Base-by-base conservation (phyloP, 2,113 vertebrate genomes). In the Psophia crepitans region DNA sequence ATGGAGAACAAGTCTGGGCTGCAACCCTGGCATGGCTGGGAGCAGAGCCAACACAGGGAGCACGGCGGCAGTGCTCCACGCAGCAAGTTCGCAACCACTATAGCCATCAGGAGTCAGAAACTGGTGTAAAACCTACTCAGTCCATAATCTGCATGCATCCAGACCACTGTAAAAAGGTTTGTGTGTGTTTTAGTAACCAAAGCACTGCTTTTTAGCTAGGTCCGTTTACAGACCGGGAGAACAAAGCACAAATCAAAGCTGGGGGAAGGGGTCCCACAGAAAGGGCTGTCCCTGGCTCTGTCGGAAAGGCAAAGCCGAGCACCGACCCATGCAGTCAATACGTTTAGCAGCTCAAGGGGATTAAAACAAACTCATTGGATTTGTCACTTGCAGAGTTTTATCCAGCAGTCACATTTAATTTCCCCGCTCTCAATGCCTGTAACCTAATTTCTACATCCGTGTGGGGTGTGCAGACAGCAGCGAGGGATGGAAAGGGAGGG, bases 331-430 rank as follows among this genome's bases (percentile, higher is more conserved):
- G 51, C 20, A 84, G 51, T 58, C 90, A 86, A 24, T n/a, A 66
- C 39, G 27, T 92, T 92, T 66, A 92, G 33, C 64, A 73, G 75
- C 87, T 86, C 79, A 64, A 63, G 73, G 84, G 24, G 90, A 92
- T 94, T 96, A 88, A 90, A 93, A 57, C 0, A 1, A 88, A 87
- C 77, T 87, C 77, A 83, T 51, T 91, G 80, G 77, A 95, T 96
- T 89, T 94, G 77, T 91, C 87, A 95, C 74, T 94, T 94, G 60
- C 61, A 76, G 89, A 75, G 77, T 63, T 90, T 95, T 94, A 82
- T 93, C 81, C 77, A 84, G 46, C 54, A 93, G 71, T 69, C 69
- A 77, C 88, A 75, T 95, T 95, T 94, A 83, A 93, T 84, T 92
- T 96, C 48, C 53, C 68, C 81, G 49, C 35, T 96, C 80, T 92